A percentile compares a stretch with the other conserved stretches of the same genome.
These are phyloP conservation scores for Numida meleagris DNA, from an alignment of 2,113 vertebrate genomes.

Conservation along the genomic window DNA sequence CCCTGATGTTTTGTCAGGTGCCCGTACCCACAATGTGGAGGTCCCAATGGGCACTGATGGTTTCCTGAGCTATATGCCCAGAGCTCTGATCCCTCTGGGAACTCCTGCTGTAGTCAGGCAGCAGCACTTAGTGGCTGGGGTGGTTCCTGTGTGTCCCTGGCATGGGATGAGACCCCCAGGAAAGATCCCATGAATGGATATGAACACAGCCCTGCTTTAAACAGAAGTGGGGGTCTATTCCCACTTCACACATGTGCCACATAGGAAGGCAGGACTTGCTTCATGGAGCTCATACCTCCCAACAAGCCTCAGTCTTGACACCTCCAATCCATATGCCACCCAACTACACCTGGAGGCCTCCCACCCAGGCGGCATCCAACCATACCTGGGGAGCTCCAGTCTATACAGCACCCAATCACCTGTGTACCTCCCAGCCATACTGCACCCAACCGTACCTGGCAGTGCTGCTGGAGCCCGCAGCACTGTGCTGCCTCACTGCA, in stretches of 20 bases:
- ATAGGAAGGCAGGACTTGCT: not conserved
- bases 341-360: not conserved
- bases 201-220: not conserved
- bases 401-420: not conserved
- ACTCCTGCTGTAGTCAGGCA: not conserved
- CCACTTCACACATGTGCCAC: not conserved
- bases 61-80: fast-evolving
- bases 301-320: not conserved
- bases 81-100: not conserved
- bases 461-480: not conserved
- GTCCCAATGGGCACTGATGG: not conserved
- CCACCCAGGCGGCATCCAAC: not conserved
- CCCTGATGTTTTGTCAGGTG: not conserved
- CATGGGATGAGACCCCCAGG: not conserved
- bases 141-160: not conserved
- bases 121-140: not conserved
- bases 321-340: not conserved
- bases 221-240: not conserved
- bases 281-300: not conserved
- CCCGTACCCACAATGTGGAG: not conserved
- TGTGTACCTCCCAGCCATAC: not conserved
- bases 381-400: not conserved
- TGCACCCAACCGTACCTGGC: not conserved
- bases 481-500: not conserved
- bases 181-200: not conserved